Conservation (phyloP, 1,140 invertebrate genomes). For the Rhyacophila brunnea region DNA sequence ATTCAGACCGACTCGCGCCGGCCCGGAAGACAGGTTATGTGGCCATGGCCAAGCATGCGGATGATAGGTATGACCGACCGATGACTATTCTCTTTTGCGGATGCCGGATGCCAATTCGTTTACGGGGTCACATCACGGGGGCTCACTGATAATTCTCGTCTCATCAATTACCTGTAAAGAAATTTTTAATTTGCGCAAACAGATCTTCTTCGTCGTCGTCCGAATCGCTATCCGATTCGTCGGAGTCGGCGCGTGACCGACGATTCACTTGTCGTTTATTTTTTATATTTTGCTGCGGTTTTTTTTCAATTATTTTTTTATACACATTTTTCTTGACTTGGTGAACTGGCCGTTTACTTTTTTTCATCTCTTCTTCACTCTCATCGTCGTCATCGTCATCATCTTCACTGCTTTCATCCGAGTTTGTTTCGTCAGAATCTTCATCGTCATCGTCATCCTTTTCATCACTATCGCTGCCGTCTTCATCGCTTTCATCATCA, state of each 20-base stretch:
- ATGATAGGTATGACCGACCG: slow-evolving; percentile 38
- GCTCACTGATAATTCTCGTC: slow-evolving; percentile 33
- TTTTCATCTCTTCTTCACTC: slow-evolving; percentile 43
- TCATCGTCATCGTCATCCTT: slow-evolving; percentile 47
- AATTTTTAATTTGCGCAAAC: slow-evolving; percentile 51
- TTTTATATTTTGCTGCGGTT: slow-evolving; percentile 17
- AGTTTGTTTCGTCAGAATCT: slow-evolving; percentile 48
- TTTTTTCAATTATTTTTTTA: slow-evolving; percentile 31
- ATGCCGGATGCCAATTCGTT: slow-evolving; percentile 2
- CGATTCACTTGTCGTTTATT: slow-evolving; percentile 21
- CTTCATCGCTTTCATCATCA: slow-evolving; percentile 53
- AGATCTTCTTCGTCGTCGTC: slow-evolving; percentile 56
- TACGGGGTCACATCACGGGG: slow-evolving; percentile 41
- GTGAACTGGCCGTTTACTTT: slow-evolving; percentile 40
- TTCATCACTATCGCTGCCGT: slow-evolving; percentile 48
- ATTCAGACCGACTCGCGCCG: neutral
- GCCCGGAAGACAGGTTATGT: slow-evolving; percentile 34
- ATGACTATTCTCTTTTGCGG: slow-evolving; percentile 34
- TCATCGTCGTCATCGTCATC: slow-evolving; percentile 56
- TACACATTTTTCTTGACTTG: slow-evolving; percentile 38
- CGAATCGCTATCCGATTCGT: slow-evolving; percentile 50
- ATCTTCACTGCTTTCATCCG: slow-evolving; percentile 51
- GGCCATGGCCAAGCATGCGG: slow-evolving; percentile 56
- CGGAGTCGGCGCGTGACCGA: slow-evolving; percentile 31
- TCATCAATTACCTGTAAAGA: slow-evolving; percentile 54